Evolutionary conservation across 2,888 invertebrate species (phyloP).

Genomic region (Arctia plantaginis): DNA sequence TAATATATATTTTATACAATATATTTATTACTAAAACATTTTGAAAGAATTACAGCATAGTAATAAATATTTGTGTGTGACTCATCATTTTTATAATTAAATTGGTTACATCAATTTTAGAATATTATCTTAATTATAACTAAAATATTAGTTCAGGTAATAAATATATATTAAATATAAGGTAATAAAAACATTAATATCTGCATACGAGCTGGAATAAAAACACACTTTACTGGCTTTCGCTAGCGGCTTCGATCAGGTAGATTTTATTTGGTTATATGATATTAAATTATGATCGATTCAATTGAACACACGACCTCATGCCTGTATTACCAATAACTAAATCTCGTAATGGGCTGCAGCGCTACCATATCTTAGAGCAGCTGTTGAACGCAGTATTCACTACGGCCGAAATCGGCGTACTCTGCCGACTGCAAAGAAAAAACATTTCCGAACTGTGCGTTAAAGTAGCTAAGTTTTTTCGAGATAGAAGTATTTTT

Average conservation of each 20-base stretch:
- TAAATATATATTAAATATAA: too few species aligned
- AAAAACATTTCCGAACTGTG: background rate
- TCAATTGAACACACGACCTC: too few species aligned
- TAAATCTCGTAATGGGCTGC: too few species aligned
- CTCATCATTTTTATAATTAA: background rate
- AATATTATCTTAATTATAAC: background rate
- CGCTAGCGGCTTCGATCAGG: background rate
- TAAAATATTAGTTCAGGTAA: too few species aligned
- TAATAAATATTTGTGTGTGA: too few species aligned
- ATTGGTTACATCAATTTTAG: background rate
- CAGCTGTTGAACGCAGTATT: background rate
- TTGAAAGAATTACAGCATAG: background rate
- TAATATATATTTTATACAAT: too few species aligned
- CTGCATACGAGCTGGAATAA: background rate
- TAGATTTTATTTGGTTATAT: background rate
- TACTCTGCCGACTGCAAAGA: background rate
- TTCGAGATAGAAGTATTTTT: background rate
- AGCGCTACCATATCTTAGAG: background rate
- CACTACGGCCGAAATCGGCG: background rate
- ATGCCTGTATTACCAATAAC: too few species aligned
- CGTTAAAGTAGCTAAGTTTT: background rate
- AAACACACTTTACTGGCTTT: background rate
- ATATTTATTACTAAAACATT: background rate
- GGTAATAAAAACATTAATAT: background rate
- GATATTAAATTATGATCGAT: background rate